These are phyloP conservation scores for Drosophila aldrichi DNA, from an alignment of 2,888 invertebrate genomes.

Conservation along the genomic window DNA sequence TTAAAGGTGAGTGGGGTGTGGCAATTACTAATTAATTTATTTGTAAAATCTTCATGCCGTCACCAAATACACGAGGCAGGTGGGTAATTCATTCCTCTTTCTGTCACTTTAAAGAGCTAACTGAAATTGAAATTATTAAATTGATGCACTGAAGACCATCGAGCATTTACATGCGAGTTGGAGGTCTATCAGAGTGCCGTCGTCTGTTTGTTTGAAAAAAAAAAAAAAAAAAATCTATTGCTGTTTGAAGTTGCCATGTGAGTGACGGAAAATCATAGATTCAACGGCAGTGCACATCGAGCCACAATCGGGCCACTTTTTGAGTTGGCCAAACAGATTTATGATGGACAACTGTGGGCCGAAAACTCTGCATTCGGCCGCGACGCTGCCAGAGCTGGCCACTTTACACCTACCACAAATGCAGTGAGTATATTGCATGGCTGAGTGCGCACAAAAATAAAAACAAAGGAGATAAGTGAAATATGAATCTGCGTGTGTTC, in stretches of 20 bases:
- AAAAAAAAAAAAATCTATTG: background rate
- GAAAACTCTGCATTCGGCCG: slow-evolving; percentile 14
- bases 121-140: background rate
- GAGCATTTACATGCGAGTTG: background rate
- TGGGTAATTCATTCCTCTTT: too few species aligned
- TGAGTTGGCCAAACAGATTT: slow-evolving; percentile 58
- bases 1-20: too few species aligned
- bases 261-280: slow-evolving; percentile 36
- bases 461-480: slow-evolving; percentile 22
- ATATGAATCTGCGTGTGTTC: slow-evolving; percentile 12
- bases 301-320: slow-evolving; percentile 47
- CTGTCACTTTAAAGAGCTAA: too few species aligned
- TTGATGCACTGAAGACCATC: too few species aligned
- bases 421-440: slow-evolving; percentile 49
- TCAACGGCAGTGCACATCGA: slow-evolving; percentile 31
- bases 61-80: too few species aligned
- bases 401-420: slow-evolving; percentile 58
- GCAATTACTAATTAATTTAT: too few species aligned
- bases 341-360: slow-evolving; percentile 58
- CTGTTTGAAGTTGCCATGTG: background rate
- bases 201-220: background rate
- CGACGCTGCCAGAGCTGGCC: slow-evolving; percentile 21
- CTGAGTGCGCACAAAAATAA: slow-evolving; percentile 27
- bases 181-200: background rate
- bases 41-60: too few species aligned